Conservation (phyloP, 2,113 vertebrate species). For the Cyanoliseus patagonus region DNA sequence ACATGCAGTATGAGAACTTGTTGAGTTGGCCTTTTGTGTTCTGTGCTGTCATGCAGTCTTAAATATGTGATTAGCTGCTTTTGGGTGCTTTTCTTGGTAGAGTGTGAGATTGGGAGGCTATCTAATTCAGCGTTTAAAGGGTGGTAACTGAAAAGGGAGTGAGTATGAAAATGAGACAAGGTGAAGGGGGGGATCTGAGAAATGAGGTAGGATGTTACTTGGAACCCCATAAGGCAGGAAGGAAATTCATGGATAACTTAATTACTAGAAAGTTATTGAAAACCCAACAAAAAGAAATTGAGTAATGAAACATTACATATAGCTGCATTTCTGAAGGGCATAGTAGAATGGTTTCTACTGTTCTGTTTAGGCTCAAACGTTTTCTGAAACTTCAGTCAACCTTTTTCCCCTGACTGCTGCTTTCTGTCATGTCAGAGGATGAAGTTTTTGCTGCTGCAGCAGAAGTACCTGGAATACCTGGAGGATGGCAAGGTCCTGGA, state of each 20-base stretch:
- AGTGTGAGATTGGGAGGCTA: neutral
- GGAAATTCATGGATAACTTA: neutral
- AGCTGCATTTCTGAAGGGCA: conserved; percentile 70
- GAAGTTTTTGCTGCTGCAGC: conserved; percentile 98
- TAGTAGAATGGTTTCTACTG: conserved; percentile 82
- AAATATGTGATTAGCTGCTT: neutral
- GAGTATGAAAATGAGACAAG: neutral
- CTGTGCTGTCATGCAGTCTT: neutral
- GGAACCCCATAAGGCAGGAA: neutral
- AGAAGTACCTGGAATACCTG: conserved; percentile 97
- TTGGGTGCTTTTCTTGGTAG: neutral
- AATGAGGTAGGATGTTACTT: neutral
- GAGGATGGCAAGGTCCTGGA: conserved; percentile 97
- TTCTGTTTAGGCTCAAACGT: conserved; percentile 82
- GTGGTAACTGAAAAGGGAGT: neutral
- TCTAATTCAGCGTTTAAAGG: neutral
- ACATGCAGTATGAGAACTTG: neutral
- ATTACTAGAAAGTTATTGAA: conserved; percentile 8
- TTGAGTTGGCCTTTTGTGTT: neutral
- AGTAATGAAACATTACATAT: conserved; percentile 70
- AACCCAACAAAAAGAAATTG: neutral
- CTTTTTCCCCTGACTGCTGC: conserved; percentile 81
- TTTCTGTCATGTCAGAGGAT: conserved; percentile 89
- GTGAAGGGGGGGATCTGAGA: neutral
- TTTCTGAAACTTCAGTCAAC: conserved; percentile 82